Evolutionary conservation across 1,140 invertebrate species (phyloP), one percentile per base, ranked within the genome.

Genomic region (Adelges cooleyi): DNA sequence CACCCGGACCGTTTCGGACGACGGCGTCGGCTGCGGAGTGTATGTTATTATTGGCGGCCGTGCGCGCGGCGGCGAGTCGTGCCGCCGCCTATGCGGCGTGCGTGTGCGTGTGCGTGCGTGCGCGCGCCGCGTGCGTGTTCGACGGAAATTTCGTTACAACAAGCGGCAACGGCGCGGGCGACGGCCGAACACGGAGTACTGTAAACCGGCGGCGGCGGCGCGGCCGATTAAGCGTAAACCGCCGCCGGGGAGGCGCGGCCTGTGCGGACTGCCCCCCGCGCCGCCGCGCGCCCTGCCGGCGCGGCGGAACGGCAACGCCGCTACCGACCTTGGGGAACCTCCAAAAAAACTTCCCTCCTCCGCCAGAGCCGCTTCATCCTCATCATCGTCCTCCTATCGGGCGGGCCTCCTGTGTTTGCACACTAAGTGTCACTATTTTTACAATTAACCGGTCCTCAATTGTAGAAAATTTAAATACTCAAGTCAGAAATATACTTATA

Each of bases 1-100:
- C 54, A 59, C 54, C 54, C 54, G 54, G 54, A 59, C 54, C 54
- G 54, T 59, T 44, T 59, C 54, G 54, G 54, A 44, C 54, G 38
- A 59, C 54, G 54, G 40, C 40, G 42, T 17, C 38, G 54, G 29
- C 11, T 33, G 11, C 29, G 29, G 29, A 33, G 29, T 33, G 29
- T 33, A 33, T 33, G 11, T 59, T 15, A 40, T 59, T 59, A 59
- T 59, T 36, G 15, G 22, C 15, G 40, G 20, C 17, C 22, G n/a
- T n/a, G 54, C 10, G 33, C 4, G 27, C 38, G 38, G 40, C 40
- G 23, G 23, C 50, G 27, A 11, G 53, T 59, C 25, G 25, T 27
- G 53, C 22, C 13, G 52, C 17, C 8, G 36, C 52, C 5, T 11
- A 17, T 3, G 36, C 27, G 15, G 52, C 33, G 52, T n/a, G n/a